Evolutionary conservation across 92 coral and sea anemone species (phyloP), one percentile per base, ranked within the genome.

Genomic region (Porites cylindrica): DNA sequence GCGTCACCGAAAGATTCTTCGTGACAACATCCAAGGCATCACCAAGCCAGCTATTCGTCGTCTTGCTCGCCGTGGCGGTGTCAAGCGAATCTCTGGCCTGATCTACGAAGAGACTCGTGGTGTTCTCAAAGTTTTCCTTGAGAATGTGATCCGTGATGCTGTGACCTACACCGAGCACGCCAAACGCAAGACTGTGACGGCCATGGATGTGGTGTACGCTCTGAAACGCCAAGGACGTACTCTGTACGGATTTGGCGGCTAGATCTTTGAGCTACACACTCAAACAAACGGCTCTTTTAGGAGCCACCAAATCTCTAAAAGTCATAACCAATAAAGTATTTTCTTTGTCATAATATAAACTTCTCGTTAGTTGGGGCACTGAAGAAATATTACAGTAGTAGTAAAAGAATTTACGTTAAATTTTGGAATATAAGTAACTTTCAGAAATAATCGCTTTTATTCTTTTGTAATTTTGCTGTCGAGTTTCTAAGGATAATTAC

Each of bases 91-190:
- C 88, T 93, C 96, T 53, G 96, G 96, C 38, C 85, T 91, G 77
- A 91, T 91, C 86, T 91, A 91, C 83, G 94, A 91, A 65, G 94
- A 94, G 84, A 94, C 97, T 80, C 98, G 98, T 59, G 98, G 98
- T 69, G 98, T 94, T 67, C 98, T 95, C 93, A 95, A 95, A 81
- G 98, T 95, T 84, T 95, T 95, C 91, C 96, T 95, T 51, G 98
- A 95, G 93, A 95, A 95, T 79, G 96, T 95, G 64, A 93, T 95
- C 96, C 96, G 98, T 77, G 98, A 95, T 95, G 96, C 98, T 79
- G 98, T 95, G 69, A 95, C 98, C 67, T 95, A 95, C 94, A 95
- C 98, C 86, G 96, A 95, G 93, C 98, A 95, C 92, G 98, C 98
- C 93, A 95, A 94, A 85, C 83, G 96, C 66, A 94, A 94, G 96